Evolutionary conservation across 2,113 vertebrate species (phyloP).

Genomic region (Leptobrachium leishanense): DNA sequence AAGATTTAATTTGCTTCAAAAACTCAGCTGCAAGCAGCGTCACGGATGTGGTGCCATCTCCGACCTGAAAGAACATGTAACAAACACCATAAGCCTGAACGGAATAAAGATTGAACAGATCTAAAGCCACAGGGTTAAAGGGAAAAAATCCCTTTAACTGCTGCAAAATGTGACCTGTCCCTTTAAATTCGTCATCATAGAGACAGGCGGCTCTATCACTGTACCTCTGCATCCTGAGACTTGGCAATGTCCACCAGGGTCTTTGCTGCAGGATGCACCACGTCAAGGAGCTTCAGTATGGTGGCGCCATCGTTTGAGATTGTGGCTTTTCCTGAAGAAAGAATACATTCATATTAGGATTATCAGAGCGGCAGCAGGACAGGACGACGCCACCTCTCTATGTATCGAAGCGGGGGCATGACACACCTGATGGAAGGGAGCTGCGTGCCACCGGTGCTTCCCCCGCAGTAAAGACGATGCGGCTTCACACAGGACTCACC

Average conservation of each 20-base stretch:
- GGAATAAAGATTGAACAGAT: too few species aligned
- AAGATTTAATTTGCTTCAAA: constrained; percentile 91
- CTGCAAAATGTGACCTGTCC: too few species aligned
- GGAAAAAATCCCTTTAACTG: too few species aligned
- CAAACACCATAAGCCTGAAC: too few species aligned
- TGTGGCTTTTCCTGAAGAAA: constrained; percentile 86
- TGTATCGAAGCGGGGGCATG: too few species aligned
- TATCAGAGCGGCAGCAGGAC: too few species aligned
- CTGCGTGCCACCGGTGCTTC: too few species aligned
- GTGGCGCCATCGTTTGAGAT: constrained; percentile 98
- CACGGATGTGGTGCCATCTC: constrained; percentile 94
- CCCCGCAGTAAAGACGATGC: too few species aligned
- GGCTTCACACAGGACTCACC: constrained; percentile 66
- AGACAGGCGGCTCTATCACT: background rate
- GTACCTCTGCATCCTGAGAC: constrained; percentile 96
- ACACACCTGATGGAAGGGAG: too few species aligned
- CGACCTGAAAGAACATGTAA: constrained; percentile 71
- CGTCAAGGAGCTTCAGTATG: constrained; percentile 94
- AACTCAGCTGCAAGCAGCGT: constrained; percentile 93
- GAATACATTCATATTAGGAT: background rate
- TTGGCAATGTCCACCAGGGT: constrained; percentile 95
- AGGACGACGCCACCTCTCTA: too few species aligned
- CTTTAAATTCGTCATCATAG: too few species aligned
- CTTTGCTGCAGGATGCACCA: constrained; percentile 94
- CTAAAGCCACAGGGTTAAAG: too few species aligned